phyloP scores from a whole-genome alignment of 1,140 invertebrate species.

The Drosophila pseudoobscura region DNA sequence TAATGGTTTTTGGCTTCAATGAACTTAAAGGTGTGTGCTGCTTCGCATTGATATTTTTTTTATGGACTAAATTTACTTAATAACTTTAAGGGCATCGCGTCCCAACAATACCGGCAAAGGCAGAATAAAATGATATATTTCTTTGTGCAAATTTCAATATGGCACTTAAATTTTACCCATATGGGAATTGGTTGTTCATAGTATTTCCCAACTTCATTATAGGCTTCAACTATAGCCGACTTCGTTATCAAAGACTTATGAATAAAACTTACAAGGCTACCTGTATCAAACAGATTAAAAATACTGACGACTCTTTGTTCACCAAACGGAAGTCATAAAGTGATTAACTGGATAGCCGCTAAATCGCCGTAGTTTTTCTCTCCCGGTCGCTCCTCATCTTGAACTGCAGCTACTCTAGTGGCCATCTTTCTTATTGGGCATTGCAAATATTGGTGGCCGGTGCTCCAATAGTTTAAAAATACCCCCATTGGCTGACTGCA shows the following conservation, averaged over 20 bases:
- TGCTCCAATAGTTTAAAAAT: slow-evolving; percentile 9
- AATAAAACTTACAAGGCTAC: neutral
- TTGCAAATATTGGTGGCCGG: neutral
- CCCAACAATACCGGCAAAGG: neutral
- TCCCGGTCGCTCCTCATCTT: neutral
- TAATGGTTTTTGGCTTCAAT: too few relatives aligned
- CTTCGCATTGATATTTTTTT: too few relatives aligned
- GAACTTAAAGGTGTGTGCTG: too few relatives aligned
- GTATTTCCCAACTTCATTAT: neutral
- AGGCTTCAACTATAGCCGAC: neutral
- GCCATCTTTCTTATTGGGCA: neutral
- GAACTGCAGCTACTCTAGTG: neutral
- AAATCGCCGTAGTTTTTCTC: too few relatives aligned
- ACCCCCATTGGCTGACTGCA: slow-evolving; percentile 2
- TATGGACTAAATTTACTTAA: too few relatives aligned
- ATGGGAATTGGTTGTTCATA: neutral
- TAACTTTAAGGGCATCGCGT: neutral
- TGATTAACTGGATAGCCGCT: too few relatives aligned
- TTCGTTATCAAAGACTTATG: slow-evolving; percentile 2
- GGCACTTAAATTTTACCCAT: neutral
- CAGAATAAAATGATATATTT: neutral
- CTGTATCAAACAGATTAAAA: neutral
- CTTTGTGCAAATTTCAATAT: neutral
- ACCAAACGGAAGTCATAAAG: too few relatives aligned
- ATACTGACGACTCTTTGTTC: too few relatives aligned